phyloP scores from a whole-genome alignment of 1,140 invertebrate species.

The Drosophila chauvacae region DNA sequence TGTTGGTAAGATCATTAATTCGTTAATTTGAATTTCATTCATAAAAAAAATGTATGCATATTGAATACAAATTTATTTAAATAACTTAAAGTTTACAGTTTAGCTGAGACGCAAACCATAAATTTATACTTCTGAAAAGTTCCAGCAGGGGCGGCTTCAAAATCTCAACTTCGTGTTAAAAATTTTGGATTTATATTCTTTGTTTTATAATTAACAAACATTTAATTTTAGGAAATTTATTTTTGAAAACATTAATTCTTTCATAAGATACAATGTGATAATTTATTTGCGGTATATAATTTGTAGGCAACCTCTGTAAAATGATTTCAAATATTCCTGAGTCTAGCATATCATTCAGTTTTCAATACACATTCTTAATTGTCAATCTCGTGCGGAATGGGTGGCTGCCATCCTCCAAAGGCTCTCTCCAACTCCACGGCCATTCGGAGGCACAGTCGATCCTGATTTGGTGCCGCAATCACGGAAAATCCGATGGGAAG shows the following conservation, averaged over 20 bases:
- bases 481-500: constrained; percentile 91
- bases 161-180: too few species aligned
- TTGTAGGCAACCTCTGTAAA: not conserved
- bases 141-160: not conserved
- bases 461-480: constrained; percentile 87
- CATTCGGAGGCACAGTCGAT: constrained; percentile 90
- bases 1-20: too few species aligned
- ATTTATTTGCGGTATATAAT: not conserved
- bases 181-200: too few species aligned
- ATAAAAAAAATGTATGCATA: too few species aligned
- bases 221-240: not conserved
- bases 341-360: not conserved
- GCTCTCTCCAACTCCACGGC: constrained; percentile 91
- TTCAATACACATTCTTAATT: not conserved
- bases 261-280: not conserved
- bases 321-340: not conserved
- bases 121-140: not conserved
- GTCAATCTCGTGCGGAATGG: constrained; percentile 55
- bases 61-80: too few species aligned
- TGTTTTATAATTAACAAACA: too few species aligned
- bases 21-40: too few species aligned
- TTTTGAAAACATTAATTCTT: not conserved
- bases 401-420: constrained; percentile 91
- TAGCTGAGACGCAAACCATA: not conserved
- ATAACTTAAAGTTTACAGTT: too few species aligned